Evolutionary conservation across 2,888 invertebrate genomes (phyloP).

Genomic region (Flabesymbios commensalis): DNA sequence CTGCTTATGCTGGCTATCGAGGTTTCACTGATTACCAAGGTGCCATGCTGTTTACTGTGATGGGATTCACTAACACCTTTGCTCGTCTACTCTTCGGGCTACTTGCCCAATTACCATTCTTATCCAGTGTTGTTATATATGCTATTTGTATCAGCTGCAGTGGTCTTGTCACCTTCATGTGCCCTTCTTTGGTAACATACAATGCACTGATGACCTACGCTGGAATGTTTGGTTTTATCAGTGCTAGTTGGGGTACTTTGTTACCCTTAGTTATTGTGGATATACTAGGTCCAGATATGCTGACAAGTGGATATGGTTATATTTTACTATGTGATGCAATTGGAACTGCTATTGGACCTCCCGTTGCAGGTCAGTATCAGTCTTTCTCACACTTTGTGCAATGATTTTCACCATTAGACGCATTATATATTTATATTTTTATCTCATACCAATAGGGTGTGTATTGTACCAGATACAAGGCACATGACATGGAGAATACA

Average conservation of each 20-base stretch:
- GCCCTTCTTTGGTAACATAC: constrained; percentile 8
- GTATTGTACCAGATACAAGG: too few relatives aligned
- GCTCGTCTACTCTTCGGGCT: constrained; percentile 39
- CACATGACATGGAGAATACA: too few relatives aligned
- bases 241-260: constrained; percentile 39
- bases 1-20: constrained; percentile 32
- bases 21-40: constrained; percentile 34
- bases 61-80: constrained; percentile 40
- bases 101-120: constrained; percentile 25
- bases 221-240: constrained; percentile 37
- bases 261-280: constrained; percentile 35
- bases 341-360: constrained; percentile 41
- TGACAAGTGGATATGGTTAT: constrained; percentile 41
- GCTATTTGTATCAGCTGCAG: background rate
- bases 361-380: constrained; percentile 39
- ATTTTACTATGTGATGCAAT: constrained; percentile 39
- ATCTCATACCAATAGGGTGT: too few relatives aligned
- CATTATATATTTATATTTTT: too few relatives aligned
- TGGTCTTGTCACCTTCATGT: background rate
- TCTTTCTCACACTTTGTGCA: too few relatives aligned
- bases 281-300: constrained; percentile 35
- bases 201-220: constrained; percentile 30
- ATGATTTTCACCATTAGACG: too few relatives aligned
- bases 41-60: constrained; percentile 38
- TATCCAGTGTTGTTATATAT: constrained; percentile 28